Conservation (phyloP, 2,888 invertebrate genomes). For the Cataglyphis cursor region DNA sequence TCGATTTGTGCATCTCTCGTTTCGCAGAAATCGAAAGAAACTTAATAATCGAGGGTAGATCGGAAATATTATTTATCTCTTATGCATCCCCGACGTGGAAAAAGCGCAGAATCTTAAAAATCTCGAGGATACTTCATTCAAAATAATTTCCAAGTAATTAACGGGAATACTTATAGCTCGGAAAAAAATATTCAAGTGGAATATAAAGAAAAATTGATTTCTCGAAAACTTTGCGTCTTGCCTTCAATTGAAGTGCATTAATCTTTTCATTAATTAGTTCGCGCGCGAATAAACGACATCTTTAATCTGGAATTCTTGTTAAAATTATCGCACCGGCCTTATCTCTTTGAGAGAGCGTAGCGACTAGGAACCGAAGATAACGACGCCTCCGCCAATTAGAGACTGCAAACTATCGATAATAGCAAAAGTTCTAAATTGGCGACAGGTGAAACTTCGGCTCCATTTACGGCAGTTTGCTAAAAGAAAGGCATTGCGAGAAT, state of each 20-base stretch:
- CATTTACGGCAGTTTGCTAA: conserved; percentile 57
- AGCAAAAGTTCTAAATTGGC: conserved; percentile 71
- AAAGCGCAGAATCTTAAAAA: conserved; percentile 6
- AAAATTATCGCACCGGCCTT: conserved; percentile 13
- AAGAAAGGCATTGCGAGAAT: conserved; percentile 35
- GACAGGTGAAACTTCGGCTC: conserved; percentile 69
- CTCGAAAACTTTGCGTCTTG: conserved; percentile 8
- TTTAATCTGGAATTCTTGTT: conserved; percentile 56
- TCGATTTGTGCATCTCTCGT: conserved; percentile 1
- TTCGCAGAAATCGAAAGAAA: conserved; percentile 16
- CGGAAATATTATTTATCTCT: conserved; percentile 68
- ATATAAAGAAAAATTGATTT: conserved; percentile 30
- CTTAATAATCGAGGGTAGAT: conserved; percentile 56
- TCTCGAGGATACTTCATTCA: conserved; percentile 1
- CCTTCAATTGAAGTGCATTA: conserved; percentile 33
- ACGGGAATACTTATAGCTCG: conserved; percentile 31
- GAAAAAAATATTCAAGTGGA: conserved; percentile 44
- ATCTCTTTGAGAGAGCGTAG: conserved; percentile 37
- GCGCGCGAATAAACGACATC: conserved; percentile 4
- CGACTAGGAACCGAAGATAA: conserved; percentile 46
- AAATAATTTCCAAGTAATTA: conserved; percentile 52
- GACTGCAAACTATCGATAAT: conserved; percentile 72
- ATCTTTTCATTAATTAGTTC: conserved; percentile 46
- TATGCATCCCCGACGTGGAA: conserved; percentile 18
- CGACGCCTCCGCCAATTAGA: conserved; percentile 69